phyloP scores from a whole-genome alignment of 2,888 invertebrate species.

The Zelleria hepariella region DNA sequence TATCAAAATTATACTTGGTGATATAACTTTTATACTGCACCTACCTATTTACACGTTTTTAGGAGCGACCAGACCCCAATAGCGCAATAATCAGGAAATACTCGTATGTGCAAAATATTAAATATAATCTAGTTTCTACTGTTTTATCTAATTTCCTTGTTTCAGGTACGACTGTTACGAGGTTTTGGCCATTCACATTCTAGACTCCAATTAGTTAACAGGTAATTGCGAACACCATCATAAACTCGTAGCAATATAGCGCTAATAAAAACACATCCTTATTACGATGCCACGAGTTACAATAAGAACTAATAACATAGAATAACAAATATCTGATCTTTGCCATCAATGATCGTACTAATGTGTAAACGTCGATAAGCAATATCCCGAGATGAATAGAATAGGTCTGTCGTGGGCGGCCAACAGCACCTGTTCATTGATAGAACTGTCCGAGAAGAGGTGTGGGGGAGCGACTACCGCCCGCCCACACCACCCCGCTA shows the following conservation, averaged over 20 bases:
- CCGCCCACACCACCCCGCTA: slow-evolving; percentile 14
- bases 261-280: neutral
- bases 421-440: slow-evolving; percentile 46
- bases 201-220: no score
- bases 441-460: slow-evolving; percentile 14
- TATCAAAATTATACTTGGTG: neutral
- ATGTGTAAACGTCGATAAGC: neutral
- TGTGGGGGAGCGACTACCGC: slow-evolving; percentile 8
- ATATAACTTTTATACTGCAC: no score
- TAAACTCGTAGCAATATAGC: neutral
- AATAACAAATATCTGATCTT: no score
- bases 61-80: no score
- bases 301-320: neutral
- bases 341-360: neutral
- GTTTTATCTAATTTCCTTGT: neutral
- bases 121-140: no score
- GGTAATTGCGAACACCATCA: neutral
- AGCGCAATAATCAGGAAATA: no score
- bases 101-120: no score
- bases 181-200: no score
- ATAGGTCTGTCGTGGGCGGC: slow-evolving; percentile 22
- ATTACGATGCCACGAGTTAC: neutral
- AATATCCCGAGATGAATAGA: neutral
- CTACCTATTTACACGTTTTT: no score
- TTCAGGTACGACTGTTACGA: neutral